These are phyloP conservation scores for Taxidea taxus DNA, from an alignment of 2,113 vertebrate genomes.

Conservation along the genomic window DNA sequence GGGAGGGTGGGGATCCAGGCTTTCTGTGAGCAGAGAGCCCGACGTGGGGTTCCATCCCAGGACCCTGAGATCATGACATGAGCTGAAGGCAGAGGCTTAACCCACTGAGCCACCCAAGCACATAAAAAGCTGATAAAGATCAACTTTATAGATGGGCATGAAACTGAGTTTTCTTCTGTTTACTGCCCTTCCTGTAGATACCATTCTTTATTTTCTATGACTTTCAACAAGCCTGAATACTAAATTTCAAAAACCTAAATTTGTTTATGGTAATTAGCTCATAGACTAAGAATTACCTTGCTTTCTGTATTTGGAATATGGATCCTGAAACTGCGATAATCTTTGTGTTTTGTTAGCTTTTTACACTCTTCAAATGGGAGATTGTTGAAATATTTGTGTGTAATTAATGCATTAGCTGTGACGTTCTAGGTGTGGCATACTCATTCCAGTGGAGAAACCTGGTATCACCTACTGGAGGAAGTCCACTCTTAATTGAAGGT, in stretches of 20 bases:
- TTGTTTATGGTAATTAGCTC: neutral
- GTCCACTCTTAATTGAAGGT: neutral
- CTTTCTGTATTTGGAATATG: neutral
- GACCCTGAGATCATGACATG: too few species aligned
- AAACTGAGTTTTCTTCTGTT: neutral
- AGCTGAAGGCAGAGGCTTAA: too few species aligned
- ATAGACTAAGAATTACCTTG: neutral
- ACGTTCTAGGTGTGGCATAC: neutral
- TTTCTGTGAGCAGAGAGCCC: too few species aligned
- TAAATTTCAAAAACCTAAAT: neutral
- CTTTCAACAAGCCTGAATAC: neutral
- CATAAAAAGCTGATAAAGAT: too few species aligned
- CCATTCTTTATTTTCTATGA: neutral
- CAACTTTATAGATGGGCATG: neutral
- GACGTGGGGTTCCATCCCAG: too few species aligned
- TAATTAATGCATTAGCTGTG: neutral
- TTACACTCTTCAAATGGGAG: neutral
- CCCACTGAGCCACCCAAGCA: too few species aligned
- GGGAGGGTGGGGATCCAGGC: too few species aligned
- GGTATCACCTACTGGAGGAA: neutral
- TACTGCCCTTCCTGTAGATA: neutral
- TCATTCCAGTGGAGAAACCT: too few species aligned
- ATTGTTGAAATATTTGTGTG: neutral
- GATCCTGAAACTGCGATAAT: neutral
- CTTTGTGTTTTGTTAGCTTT: neutral